phyloP scores from a whole-genome alignment of 2,797 vertebrate species.

The Lithobates pipiens region DNA sequence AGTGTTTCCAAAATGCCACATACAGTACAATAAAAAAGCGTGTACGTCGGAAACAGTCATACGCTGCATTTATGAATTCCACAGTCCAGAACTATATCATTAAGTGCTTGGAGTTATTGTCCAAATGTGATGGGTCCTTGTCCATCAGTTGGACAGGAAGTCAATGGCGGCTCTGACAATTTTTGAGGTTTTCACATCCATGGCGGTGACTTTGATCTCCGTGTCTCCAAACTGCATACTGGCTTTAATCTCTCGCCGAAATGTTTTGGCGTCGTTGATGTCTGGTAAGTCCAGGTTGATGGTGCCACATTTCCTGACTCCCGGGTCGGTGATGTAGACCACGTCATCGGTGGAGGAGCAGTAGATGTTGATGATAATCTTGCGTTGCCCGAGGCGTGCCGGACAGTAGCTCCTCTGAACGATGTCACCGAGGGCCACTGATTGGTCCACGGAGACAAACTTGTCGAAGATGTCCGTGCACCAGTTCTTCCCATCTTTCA shows the following conservation, averaged over 20 bases:
- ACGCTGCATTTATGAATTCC: not conserved
- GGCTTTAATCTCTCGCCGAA: constrained; percentile 90
- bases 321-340: constrained; percentile 88
- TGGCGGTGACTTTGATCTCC: constrained; percentile 92
- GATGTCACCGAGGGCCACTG: constrained; percentile 91
- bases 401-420: constrained; percentile 94
- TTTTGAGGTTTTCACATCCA: constrained; percentile 86
- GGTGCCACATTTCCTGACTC: constrained; percentile 90
- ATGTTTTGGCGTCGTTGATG: constrained; percentile 56
- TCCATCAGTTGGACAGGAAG: constrained; percentile 89
- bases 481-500: constrained; percentile 93
- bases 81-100: not conserved
- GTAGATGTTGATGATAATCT: constrained; percentile 97
- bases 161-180: constrained; percentile 90
- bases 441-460: constrained; percentile 92
- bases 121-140: not conserved
- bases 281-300: constrained; percentile 89
- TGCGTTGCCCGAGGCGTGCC: constrained; percentile 85
- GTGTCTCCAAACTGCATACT: constrained; percentile 98
- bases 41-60: not conserved
- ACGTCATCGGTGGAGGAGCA: constrained; percentile 86
- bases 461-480: constrained; percentile 96
- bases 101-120: constrained; percentile 3
- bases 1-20: too few species aligned
- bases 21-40: too few species aligned